Evolutionary conservation across 2,113 vertebrate species (phyloP), one percentile per base, ranked within the genome.

Genomic region (Phrynosoma platyrhinos): DNA sequence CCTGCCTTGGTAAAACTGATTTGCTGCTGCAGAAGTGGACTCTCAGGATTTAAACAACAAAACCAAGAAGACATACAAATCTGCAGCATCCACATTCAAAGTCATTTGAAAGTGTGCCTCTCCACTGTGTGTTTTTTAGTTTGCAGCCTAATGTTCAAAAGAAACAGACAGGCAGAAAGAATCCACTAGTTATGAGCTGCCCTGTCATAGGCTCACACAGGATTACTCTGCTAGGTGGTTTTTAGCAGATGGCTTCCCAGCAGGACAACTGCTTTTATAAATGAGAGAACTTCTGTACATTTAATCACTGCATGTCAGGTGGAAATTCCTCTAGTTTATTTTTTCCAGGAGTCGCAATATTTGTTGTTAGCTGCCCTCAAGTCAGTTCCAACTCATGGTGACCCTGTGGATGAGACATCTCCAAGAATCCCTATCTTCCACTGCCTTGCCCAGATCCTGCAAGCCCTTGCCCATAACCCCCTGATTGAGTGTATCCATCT

Each of bases 231-330:
- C 52, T 79, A 18, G 77, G 77, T 55, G 47, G 77, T 55, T n/a
- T 55, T 20, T 79, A 55, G 77, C 77, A 79, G 77, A 79, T 79
- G 77, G 27, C 30, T 79, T 52, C 52, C n/a, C 52, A n/a, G 77
- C n/a, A 55, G 52, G 77, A 9, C 27, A 55, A 5, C 77, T 79
- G 77, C 27, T 3, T 30, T 79, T n/a, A 1, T 79, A 55, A 79
- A 27, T 79, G 77, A 14, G 5, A 79, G 52, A 55, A 3, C 10
- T 25, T n/a, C 1, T 80, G 77, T 55, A 55, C 13, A 79, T 53
- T 55, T 30, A 55, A 30, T 55, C 18, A 10, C 25, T 52, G 14
- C 47, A n/a, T 30, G 25, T 27, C 27, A 62, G 53, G 53, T 20
- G 58, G 79, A 80, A 58, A 58, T 79, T 55, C 77, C 30, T 16